Evolutionary conservation across 37 sponge, comb jelly and placozoan species (phyloP).

Genomic region (Haliclona indistincta): DNA sequence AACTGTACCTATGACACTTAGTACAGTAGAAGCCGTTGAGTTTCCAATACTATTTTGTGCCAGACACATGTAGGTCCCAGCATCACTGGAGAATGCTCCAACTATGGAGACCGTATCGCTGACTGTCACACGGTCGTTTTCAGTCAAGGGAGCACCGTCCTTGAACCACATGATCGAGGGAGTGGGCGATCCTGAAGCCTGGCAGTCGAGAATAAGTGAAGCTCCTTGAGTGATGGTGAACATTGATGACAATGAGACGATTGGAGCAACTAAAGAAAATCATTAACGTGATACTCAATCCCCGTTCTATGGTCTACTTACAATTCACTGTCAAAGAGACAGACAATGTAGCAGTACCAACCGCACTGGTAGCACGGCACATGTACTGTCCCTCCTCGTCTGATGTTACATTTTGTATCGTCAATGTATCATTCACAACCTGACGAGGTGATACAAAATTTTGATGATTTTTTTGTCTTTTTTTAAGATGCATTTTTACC

Average conservation of each 20-base stretch:
- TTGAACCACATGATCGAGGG: conserved; percentile 59
- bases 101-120: conserved; percentile 14
- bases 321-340: conserved; percentile 36
- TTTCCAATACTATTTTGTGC: conserved; percentile 28
- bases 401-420: background rate
- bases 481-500: conserved; percentile 1
- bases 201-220: conserved; percentile 34
- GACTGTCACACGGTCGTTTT: background rate
- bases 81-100: conserved; percentile 22
- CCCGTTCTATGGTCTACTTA: background rate
- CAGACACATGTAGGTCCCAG: conserved; percentile 50
- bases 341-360: conserved; percentile 1
- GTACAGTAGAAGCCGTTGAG: conserved; percentile 19
- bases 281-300: background rate
- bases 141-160: background rate
- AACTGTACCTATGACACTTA: conserved; percentile 39
- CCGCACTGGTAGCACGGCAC: conserved; percentile 34
- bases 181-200: conserved; percentile 39
- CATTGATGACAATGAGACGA: conserved; percentile 17
- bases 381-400: conserved; percentile 40
- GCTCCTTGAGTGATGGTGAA: conserved; percentile 17
- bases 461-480: background rate
- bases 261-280: conserved; percentile 38
- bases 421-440: conserved; percentile 23
- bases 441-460: background rate